These are phyloP conservation scores for Apodemia zela DNA, from an alignment of 2,888 invertebrate species.

Conservation along the genomic window DNA sequence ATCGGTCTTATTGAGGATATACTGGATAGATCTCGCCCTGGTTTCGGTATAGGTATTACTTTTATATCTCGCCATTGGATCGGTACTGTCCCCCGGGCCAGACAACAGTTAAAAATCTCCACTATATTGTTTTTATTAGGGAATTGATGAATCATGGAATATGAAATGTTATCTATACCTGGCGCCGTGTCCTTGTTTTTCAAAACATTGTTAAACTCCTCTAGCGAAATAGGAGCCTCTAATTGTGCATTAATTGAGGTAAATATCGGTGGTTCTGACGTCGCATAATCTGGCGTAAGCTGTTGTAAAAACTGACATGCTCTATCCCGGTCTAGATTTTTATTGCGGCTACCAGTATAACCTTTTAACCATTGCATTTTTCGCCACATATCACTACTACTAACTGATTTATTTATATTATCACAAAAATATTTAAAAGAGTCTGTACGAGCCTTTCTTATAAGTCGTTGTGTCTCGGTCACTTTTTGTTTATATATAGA, in stretches of 20 bases:
- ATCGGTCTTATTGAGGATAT: not conserved
- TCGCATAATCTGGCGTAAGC: not conserved
- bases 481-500: constrained; percentile 25
- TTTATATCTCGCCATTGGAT: not conserved
- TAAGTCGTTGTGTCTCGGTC: not conserved
- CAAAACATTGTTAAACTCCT: not conserved
- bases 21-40: not conserved
- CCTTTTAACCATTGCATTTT: constrained; percentile 1
- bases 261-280: not conserved
- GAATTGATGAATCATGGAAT: not conserved
- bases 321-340: not conserved
- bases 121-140: not conserved
- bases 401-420: not conserved
- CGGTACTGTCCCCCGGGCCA: not conserved
- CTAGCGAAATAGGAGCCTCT: not conserved
- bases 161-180: too few species aligned
- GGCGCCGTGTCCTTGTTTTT: not conserved
- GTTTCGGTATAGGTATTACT: not conserved
- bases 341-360: not conserved
- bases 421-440: not conserved
- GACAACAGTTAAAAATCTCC: not conserved
- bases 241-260: not conserved
- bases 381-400: not conserved
- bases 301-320: not conserved
- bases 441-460: not conserved